phyloP scores from a whole-genome alignment of 2,113 vertebrate species.

The Corythornis madagascariensis region DNA sequence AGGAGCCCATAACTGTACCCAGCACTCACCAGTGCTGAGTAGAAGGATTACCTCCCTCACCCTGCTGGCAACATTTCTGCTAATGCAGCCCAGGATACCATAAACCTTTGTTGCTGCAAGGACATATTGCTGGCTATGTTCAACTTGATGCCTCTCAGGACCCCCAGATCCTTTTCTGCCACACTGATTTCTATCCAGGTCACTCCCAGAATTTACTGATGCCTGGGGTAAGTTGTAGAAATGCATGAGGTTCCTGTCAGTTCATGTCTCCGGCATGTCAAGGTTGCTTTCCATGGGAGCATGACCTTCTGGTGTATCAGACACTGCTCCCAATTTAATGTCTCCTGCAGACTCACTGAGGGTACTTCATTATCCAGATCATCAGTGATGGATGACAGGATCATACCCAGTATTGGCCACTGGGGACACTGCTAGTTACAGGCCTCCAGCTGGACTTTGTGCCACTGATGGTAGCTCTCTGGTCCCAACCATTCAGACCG shows the following conservation, averaged over 20 bases:
- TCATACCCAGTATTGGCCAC: neutral
- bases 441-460: neutral
- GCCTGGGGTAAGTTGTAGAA: neutral
- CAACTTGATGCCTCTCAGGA: neutral
- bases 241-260: neutral
- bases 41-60: neutral
- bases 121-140: neutral
- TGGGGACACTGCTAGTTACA: neutral
- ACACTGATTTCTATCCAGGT: neutral
- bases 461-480: neutral
- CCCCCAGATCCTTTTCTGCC: neutral
- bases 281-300: neutral
- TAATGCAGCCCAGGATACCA: neutral
- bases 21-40: neutral
- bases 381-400: neutral
- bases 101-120: neutral
- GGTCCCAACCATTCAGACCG: neutral
- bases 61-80: neutral
- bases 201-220: neutral
- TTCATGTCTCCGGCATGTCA: too few species aligned
- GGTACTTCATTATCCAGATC: neutral
- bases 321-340: neutral
- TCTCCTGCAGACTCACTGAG: neutral
- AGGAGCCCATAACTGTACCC: neutral
- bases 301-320: accelerated